phyloP scores from a whole-genome alignment of 1,140 invertebrate species.

The Tetranychus cinnabarinus region DNA sequence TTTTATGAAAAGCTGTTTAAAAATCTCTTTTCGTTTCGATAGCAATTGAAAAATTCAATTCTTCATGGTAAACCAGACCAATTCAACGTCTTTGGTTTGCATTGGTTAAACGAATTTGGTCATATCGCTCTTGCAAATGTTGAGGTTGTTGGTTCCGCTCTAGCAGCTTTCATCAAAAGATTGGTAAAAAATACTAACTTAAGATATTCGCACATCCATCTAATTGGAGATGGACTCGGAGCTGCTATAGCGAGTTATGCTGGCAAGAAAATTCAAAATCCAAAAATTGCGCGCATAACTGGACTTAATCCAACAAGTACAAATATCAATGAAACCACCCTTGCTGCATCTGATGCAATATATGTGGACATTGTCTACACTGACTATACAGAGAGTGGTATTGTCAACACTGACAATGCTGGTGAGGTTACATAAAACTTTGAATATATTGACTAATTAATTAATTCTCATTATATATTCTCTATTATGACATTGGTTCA shows the following conservation, averaged over 20 bases:
- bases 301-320: conserved; percentile 63
- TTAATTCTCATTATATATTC: no score
- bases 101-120: conserved; percentile 22
- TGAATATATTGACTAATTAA: no score
- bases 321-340: conserved; percentile 40
- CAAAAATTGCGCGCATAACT: conserved; percentile 8
- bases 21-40: no score
- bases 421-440: no score
- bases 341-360: conserved; percentile 34
- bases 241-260: conserved; percentile 63
- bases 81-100: conserved; percentile 2
- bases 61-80: neutral
- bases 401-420: no score
- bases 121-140: conserved; percentile 34
- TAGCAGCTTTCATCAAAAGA: conserved; percentile 25
- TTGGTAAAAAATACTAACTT: conserved; percentile 9
- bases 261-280: conserved; percentile 30
- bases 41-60: conserved; percentile 3
- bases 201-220: conserved; percentile 23
- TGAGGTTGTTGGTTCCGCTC: conserved; percentile 34
- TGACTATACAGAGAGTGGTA: no score
- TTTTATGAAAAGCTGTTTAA: no score
- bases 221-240: conserved; percentile 47
- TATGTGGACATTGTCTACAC: conserved; percentile 52
- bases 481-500: no score